Conservation (phyloP, 1,140 invertebrate species). For the Drosophila aff. region DNA sequence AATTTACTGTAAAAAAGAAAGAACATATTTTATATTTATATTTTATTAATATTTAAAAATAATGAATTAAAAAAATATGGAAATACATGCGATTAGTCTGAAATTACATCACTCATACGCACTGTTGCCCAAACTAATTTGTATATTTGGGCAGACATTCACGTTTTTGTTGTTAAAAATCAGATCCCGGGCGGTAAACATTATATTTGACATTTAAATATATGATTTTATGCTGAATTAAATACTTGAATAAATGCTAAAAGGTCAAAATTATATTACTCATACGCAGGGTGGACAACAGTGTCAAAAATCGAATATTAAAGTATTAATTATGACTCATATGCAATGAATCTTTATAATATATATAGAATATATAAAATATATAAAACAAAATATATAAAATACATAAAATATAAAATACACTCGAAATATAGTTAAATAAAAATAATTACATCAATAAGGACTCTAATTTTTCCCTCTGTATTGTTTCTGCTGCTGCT, state of each 20-base stretch:
- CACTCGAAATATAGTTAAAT: too few species aligned
- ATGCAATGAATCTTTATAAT: background rate
- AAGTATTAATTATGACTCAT: background rate
- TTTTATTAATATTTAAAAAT: background rate
- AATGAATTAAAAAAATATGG: background rate
- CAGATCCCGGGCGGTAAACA: too few species aligned
- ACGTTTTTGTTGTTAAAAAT: background rate
- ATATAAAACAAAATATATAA: too few species aligned
- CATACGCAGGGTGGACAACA: background rate
- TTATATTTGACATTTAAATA: background rate
- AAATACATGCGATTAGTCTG: accelerated
- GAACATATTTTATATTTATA: too few species aligned
- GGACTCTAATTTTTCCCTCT: background rate
- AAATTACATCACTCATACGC: conserved; percentile 4
- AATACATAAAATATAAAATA: background rate
- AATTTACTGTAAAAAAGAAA: background rate
- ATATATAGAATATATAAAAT: background rate
- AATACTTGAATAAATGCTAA: background rate
- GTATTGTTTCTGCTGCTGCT: conserved; percentile 16
- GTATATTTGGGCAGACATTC: background rate
- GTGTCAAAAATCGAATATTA: background rate
- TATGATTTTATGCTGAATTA: background rate
- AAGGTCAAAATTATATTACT: background rate
- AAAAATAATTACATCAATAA: background rate
- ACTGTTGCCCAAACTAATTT: background rate